Evolutionary conservation across 2,888 invertebrate species (phyloP).

Genomic region (Melieria picta): DNA sequence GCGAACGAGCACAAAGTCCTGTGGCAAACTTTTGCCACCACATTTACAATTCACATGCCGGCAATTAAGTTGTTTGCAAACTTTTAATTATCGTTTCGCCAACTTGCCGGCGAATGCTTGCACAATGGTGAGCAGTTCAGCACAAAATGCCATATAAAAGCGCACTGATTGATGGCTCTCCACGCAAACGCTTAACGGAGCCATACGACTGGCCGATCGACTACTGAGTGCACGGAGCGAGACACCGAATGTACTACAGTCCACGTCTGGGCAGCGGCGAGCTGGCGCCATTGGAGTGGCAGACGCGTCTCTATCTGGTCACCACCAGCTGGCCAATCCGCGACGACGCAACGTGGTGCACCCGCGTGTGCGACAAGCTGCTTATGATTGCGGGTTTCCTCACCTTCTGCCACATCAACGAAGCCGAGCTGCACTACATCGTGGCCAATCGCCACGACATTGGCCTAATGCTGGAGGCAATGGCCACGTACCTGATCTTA

Average conservation of each 20-base stretch:
- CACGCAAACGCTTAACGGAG: slow-evolving; percentile 5
- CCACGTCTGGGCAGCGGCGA: slow-evolving; percentile 39
- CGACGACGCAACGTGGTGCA: slow-evolving; percentile 25
- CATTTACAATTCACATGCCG: slow-evolving; percentile 5
- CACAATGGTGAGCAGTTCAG: background rate
- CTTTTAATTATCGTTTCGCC: slow-evolving; percentile 29
- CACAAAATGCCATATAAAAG: slow-evolving; percentile 23
- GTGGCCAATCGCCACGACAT: slow-evolving; percentile 39
- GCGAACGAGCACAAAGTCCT: too few relatives aligned
- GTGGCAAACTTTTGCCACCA: background rate
- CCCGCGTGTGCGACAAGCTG: slow-evolving; percentile 30
- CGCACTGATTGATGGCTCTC: slow-evolving; percentile 26
- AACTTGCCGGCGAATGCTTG: slow-evolving; percentile 6
- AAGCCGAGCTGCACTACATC: slow-evolving; percentile 40
- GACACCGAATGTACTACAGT: slow-evolving; percentile 32
- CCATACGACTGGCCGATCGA: too few relatives aligned
- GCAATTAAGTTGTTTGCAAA: slow-evolving; percentile 22
- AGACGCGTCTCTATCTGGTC: slow-evolving; percentile 39
- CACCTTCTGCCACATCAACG: slow-evolving; percentile 35
- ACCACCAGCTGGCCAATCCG: slow-evolving; percentile 40
- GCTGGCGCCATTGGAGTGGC: slow-evolving; percentile 41
- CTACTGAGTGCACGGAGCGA: background rate
- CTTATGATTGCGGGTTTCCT: slow-evolving; percentile 32
- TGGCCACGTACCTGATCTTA: slow-evolving; percentile 41
- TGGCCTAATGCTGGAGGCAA: slow-evolving; percentile 33